Conservation (phyloP, 2,797 vertebrate genomes). For the Hozukius guyotensis region DNA sequence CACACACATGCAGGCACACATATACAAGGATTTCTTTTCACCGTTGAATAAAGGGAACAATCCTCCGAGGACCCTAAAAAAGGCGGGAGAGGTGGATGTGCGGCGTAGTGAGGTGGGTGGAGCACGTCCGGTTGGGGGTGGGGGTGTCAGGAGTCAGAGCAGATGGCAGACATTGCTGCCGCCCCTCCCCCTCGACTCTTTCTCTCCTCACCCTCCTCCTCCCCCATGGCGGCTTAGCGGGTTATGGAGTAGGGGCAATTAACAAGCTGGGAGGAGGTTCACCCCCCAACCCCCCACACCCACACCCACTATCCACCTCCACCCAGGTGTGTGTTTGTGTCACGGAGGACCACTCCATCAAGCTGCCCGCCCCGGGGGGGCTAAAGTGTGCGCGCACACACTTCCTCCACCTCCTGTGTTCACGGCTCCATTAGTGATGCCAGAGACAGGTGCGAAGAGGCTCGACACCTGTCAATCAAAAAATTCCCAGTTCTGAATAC, state of each 20-base stretch:
- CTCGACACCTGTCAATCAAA: constrained; percentile 69
- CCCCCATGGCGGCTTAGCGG: constrained; percentile 53
- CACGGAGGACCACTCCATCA: constrained; percentile 70
- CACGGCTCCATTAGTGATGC: constrained; percentile 67
- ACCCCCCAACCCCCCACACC: background rate
- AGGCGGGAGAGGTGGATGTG: constrained; percentile 48
- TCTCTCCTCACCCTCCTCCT: constrained; percentile 1
- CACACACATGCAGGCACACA: background rate
- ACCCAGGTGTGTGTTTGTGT: constrained; percentile 36
- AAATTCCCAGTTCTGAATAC: background rate
- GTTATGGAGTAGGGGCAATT: constrained; percentile 79
- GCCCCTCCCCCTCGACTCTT: constrained; percentile 35
- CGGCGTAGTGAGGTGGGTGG: constrained; percentile 17
- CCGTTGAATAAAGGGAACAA: constrained; percentile 38
- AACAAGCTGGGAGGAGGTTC: constrained; percentile 55
- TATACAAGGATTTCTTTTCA: constrained; percentile 25
- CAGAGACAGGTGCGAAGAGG: constrained; percentile 62
- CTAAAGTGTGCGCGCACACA: constrained; percentile 21
- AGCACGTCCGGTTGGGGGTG: background rate
- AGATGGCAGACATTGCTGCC: constrained; percentile 68
- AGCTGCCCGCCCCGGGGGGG: constrained; percentile 11
- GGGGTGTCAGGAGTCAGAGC: constrained; percentile 74
- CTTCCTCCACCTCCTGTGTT: constrained; percentile 24
- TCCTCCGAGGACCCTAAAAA: constrained; percentile 35
- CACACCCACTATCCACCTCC: constrained; percentile 2